phyloP scores from a whole-genome alignment of 2,888 invertebrate species.

The Ditylenchus weischeri region DNA sequence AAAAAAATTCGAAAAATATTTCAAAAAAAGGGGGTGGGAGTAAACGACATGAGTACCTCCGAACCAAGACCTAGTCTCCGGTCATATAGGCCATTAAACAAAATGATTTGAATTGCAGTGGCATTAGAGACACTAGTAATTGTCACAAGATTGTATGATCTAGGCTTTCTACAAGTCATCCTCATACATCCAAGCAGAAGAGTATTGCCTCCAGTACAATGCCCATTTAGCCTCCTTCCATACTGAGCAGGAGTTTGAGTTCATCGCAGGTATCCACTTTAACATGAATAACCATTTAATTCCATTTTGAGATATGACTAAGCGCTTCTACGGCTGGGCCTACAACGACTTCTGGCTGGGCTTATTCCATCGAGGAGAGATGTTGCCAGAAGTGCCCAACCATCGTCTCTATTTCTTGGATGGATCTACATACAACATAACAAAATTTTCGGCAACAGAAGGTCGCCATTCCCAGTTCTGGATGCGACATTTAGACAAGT shows the following conservation, averaged over 20 bases:
- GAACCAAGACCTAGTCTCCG: too few relatives aligned
- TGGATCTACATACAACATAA: not conserved
- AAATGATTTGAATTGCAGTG: too few relatives aligned
- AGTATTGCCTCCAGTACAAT: not conserved
- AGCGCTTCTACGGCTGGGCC: slow-evolving; percentile 7
- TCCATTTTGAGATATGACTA: not conserved
- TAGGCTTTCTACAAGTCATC: not conserved
- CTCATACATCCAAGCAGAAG: slow-evolving; percentile 2
- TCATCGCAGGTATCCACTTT: not conserved
- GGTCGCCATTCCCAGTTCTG: not conserved
- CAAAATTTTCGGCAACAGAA: not conserved
- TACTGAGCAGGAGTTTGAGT: not conserved
- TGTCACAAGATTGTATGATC: not conserved
- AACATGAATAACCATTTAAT: too few relatives aligned
- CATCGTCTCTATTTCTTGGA: slow-evolving; percentile 3
- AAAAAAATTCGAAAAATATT: too few relatives aligned
- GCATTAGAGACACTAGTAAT: too few relatives aligned
- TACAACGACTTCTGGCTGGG: slow-evolving; percentile 11
- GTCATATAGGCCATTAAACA: too few relatives aligned
- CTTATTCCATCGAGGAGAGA: not conserved
- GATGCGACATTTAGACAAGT: not conserved
- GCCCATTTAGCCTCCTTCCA: slow-evolving; percentile 7
- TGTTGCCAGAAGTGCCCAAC: slow-evolving; percentile 2
- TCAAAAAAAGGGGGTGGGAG: too few relatives aligned
- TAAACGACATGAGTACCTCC: too few relatives aligned